Evolutionary conservation across 2,797 vertebrate genomes (phyloP).

Genomic region (Cynopterus sphinx): DNA sequence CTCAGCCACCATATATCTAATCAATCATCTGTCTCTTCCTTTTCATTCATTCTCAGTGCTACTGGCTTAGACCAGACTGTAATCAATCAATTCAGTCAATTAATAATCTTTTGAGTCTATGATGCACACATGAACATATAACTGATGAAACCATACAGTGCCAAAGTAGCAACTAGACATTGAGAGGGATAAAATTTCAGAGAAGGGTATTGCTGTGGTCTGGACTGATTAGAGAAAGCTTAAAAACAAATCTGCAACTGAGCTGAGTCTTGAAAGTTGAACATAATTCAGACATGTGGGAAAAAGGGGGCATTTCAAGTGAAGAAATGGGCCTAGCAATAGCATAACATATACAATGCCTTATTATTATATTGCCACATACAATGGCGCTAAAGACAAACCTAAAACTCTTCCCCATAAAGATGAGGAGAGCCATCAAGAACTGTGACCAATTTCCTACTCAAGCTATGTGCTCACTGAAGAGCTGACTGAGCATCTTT

Average conservation of each 20-base stretch:
- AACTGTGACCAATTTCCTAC: neutral
- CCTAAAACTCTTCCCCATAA: neutral
- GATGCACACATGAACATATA: slow-evolving; percentile 36
- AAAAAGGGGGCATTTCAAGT: neutral
- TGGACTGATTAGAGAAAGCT: neutral
- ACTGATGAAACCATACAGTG: neutral
- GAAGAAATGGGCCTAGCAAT: neutral
- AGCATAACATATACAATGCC: neutral
- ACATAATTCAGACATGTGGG: neutral
- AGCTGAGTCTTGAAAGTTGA: neutral
- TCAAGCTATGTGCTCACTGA: neutral
- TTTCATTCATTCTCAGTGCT: slow-evolving; percentile 44
- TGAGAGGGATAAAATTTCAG: neutral
- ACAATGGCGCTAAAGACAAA: neutral
- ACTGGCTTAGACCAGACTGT: neutral
- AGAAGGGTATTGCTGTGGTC: neutral
- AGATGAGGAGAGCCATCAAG: neutral
- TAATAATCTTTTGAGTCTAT: slow-evolving; percentile 50
- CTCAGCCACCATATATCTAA: neutral
- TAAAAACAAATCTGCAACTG: neutral
- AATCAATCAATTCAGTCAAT: slow-evolving; percentile 34
- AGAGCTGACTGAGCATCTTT: neutral
- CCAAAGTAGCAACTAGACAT: neutral
- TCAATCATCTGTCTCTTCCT: slow-evolving; percentile 35
- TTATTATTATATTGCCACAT: neutral